A percentile compares a stretch with the other conserved stretches of the same genome.
Conservation (phyloP, 2,113 vertebrate species). For the Triplophysa dalaica region DNA sequence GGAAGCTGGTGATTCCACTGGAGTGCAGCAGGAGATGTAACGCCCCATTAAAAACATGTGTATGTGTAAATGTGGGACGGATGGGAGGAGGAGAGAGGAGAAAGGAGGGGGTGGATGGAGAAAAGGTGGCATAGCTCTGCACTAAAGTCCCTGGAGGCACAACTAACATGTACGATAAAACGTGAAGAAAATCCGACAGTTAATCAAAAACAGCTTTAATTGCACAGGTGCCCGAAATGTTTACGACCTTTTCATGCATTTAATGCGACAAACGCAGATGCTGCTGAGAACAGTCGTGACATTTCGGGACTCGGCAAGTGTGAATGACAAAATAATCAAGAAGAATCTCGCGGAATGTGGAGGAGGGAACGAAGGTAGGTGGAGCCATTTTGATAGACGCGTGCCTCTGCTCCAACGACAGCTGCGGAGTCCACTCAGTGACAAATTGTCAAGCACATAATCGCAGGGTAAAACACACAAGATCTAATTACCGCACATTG, state of each 20-base stretch:
- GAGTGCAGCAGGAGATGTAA: slow-evolving; percentile 37
- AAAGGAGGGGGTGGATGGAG: neutral
- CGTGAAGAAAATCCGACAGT: slow-evolving; percentile 1
- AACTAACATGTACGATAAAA: slow-evolving; percentile 28
- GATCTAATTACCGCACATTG: slow-evolving; percentile 51
- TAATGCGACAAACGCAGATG: neutral
- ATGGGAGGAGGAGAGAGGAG: neutral
- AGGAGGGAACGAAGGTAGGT: neutral
- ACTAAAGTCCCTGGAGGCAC: slow-evolving; percentile 8
- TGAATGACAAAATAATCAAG: slow-evolving; percentile 24
- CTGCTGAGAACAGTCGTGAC: neutral
- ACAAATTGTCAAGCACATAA: slow-evolving; percentile 49
- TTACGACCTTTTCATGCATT: neutral
- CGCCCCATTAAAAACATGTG: slow-evolving; percentile 32
- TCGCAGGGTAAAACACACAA: slow-evolving; percentile 45
- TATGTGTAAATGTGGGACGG: slow-evolving; percentile 37
- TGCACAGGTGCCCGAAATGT: slow-evolving; percentile 9
- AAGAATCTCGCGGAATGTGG: neutral
- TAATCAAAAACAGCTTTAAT: slow-evolving; percentile 21
- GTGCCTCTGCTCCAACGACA: slow-evolving; percentile 24
- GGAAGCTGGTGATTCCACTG: slow-evolving; percentile 20
- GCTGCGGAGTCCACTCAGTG: slow-evolving; percentile 34
- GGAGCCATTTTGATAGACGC: slow-evolving; percentile 29
- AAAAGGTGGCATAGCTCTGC: neutral
- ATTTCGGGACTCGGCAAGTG: neutral